Evolutionary conservation across 1,140 invertebrate genomes (phyloP).

Genomic region (Drosophila subpulchrella): DNA sequence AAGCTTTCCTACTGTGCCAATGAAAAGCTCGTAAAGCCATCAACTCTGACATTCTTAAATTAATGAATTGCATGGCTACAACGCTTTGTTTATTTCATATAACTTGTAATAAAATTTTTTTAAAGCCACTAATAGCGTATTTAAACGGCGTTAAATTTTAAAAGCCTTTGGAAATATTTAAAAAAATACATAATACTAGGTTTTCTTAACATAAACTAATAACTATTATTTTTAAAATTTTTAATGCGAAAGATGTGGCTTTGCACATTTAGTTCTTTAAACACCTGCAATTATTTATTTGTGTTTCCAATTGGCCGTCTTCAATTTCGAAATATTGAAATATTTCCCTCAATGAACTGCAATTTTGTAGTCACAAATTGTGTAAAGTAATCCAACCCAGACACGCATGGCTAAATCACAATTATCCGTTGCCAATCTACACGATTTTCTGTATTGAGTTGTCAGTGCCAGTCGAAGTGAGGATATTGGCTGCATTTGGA

Average conservation of each 20-base stretch:
- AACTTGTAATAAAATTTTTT: neutral
- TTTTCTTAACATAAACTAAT: too few species aligned
- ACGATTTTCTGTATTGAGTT: conserved; percentile 44
- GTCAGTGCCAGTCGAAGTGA: conserved; percentile 26
- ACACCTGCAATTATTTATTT: neutral
- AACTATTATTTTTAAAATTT: neutral
- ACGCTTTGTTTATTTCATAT: neutral
- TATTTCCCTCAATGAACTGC: conserved; percentile 10
- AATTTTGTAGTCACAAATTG: conserved; percentile 27
- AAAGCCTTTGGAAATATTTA: too few species aligned
- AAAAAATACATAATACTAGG: too few species aligned
- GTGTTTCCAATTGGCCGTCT: neutral
- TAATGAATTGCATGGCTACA: conserved; percentile 7
- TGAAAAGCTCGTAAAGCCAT: neutral
- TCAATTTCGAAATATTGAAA: neutral
- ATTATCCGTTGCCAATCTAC: conserved; percentile 35
- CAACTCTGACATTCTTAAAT: neutral
- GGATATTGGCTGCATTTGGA: conserved; percentile 23
- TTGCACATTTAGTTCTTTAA: neutral
- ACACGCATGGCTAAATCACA: conserved; percentile 25
- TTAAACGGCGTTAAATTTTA: neutral
- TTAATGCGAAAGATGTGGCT: neutral
- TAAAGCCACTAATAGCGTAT: neutral
- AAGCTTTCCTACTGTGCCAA: conserved; percentile 1
- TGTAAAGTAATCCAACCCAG: conserved; percentile 11